A percentile compares a stretch with the other conserved stretches of the same genome.
Evolutionary conservation across 2,113 vertebrate species (phyloP).

Genomic region (Reinhardtius hippoglossoides): DNA sequence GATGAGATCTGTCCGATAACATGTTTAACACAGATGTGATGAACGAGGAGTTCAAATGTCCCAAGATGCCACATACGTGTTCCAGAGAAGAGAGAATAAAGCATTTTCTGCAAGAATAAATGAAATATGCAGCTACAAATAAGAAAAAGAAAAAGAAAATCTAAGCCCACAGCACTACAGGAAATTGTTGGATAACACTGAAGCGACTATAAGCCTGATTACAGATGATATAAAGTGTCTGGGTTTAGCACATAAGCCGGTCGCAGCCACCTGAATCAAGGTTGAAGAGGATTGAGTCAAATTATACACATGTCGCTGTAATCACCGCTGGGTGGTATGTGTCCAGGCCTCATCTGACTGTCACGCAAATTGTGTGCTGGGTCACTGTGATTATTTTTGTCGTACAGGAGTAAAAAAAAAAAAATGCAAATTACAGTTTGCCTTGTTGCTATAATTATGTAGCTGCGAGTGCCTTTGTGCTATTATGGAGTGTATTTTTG

Average conservation of each 20-base stretch:
- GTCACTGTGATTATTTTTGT: slow-evolving; percentile 9
- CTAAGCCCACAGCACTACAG: slow-evolving; percentile 1
- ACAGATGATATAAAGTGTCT: slow-evolving; percentile 15
- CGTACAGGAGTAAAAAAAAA: not conserved
- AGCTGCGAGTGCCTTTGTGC: slow-evolving; percentile 20
- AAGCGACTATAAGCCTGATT: not conserved
- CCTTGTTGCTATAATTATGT: slow-evolving; percentile 30
- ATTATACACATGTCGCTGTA: slow-evolving; percentile 25
- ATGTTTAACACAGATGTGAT: not conserved
- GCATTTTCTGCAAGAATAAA: not conserved
- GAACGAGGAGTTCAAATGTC: not conserved
- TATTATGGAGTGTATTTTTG: not conserved
- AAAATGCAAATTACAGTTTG: slow-evolving; percentile 39
- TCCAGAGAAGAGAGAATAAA: not conserved
- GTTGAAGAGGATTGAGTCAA: slow-evolving; percentile 23
- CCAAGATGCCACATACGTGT: slow-evolving; percentile 12
- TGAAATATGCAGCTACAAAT: not conserved
- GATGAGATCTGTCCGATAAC: not conserved
- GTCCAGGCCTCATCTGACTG: slow-evolving; percentile 16
- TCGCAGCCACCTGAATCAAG: not conserved
- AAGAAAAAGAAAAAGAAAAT: slow-evolving; percentile 17
- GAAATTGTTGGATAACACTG: slow-evolving; percentile 16
- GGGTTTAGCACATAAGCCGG: slow-evolving; percentile 12
- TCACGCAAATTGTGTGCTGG: not conserved
- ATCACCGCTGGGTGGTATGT: slow-evolving; percentile 20